Conservation (phyloP, 2,113 vertebrate genomes). For the Gobio gobio region DNA sequence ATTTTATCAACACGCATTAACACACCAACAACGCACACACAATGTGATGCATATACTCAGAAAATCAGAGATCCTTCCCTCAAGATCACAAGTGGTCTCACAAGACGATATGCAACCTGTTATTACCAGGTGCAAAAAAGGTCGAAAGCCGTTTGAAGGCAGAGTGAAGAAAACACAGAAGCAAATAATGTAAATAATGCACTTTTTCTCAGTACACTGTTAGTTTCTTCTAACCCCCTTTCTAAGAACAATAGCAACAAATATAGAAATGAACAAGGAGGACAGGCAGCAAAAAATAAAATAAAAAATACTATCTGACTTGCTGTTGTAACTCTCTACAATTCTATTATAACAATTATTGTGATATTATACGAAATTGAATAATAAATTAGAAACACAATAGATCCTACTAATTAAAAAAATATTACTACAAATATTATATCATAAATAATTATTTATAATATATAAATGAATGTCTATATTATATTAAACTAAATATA, state of each 20-base stretch:
- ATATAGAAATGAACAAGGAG: neutral
- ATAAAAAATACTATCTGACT: too few relatives aligned
- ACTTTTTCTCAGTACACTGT: constrained; percentile 20
- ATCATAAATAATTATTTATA: neutral
- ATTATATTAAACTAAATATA: too few relatives aligned
- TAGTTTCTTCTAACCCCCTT: constrained; percentile 27
- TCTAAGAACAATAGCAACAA: constrained; percentile 38
- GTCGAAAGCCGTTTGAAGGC: neutral
- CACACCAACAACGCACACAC: neutral
- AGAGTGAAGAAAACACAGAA: constrained; percentile 33
- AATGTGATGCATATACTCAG: neutral
- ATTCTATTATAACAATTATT: neutral
- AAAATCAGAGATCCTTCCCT: neutral
- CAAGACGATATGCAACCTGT: neutral
- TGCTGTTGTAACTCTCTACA: neutral
- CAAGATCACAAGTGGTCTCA: neutral
- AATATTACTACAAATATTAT: neutral
- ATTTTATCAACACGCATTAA: neutral
- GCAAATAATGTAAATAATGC: neutral
- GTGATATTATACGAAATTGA: neutral
- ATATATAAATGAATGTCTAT: neutral
- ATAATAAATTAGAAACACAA: neutral
- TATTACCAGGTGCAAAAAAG: neutral
- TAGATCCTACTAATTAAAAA: neutral
- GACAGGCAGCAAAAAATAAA: too few relatives aligned